phyloP scores from a whole-genome alignment of 2,888 invertebrate genomes.

The Acanthacorydalis orientalis region DNA sequence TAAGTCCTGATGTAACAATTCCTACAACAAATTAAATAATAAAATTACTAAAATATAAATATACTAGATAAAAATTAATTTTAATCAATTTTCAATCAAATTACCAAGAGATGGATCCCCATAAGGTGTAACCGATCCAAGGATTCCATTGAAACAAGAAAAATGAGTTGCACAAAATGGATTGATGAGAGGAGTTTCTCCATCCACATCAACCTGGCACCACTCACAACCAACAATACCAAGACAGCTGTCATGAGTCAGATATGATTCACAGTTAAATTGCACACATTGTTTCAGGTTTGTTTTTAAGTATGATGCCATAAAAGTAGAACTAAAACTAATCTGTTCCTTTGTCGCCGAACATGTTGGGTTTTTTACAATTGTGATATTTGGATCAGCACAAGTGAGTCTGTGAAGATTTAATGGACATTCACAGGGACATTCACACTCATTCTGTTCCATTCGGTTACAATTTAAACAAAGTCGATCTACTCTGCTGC shows the following conservation, averaged over 20 bases:
- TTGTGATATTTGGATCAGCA: constrained; percentile 17
- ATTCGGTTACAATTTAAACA: constrained; percentile 86
- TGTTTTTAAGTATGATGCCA: constrained; percentile 11
- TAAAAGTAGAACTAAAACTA: constrained; percentile 5
- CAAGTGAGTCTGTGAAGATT: constrained; percentile 16
- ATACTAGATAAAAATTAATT: no score
- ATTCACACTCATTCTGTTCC: constrained; percentile 90
- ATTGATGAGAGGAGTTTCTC: constrained; percentile 41
- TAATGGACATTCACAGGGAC: constrained; percentile 76
- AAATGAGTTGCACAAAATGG: constrained; percentile 70
- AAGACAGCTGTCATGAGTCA: constrained; percentile 44
- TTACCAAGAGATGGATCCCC: constrained; percentile 46
- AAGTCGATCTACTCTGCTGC: constrained; percentile 70
- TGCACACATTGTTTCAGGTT: constrained; percentile 42
- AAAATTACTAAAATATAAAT: background rate
- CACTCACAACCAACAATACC: constrained; percentile 76
- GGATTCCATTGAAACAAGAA: constrained; percentile 72
- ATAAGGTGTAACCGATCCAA: constrained; percentile 70
- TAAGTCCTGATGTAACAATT: constrained; percentile 20
- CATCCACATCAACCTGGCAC: constrained; percentile 70
- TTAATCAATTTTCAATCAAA: constrained; percentile 8
- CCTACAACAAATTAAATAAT: background rate
- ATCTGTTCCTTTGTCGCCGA: constrained; percentile 16
- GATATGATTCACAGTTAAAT: constrained; percentile 48
- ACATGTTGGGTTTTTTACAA: constrained; percentile 19